phyloP scores from a whole-genome alignment of 2,113 vertebrate species.

The Hemibagrus wyckioides region DNA sequence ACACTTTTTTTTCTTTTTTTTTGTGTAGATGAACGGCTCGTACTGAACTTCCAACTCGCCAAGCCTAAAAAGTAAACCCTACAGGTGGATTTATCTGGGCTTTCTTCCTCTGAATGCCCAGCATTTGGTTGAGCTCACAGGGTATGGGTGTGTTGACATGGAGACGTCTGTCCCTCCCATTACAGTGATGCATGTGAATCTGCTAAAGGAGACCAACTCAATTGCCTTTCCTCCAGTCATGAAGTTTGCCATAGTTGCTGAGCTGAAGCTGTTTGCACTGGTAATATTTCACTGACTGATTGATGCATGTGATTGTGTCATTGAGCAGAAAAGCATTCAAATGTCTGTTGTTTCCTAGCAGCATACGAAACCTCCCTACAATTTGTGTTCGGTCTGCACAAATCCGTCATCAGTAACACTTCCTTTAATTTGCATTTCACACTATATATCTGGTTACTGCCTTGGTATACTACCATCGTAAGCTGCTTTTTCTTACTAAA shows the following conservation, averaged over 20 bases:
- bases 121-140: background rate
- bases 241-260: background rate
- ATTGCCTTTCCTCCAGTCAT: background rate
- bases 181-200: background rate
- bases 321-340: background rate
- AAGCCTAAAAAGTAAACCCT: constrained; percentile 62
- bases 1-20: background rate
- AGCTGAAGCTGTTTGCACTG: constrained; percentile 5
- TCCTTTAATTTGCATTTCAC: constrained; percentile 6
- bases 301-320: background rate
- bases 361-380: background rate
- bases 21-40: constrained; percentile 67
- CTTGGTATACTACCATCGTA: background rate
- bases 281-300: constrained; percentile 9
- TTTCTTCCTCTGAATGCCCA: background rate
- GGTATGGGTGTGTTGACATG: background rate
- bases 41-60: constrained; percentile 61
- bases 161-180: background rate
- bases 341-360: background rate
- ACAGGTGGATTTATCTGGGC: background rate
- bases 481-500: constrained; percentile 19
- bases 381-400: background rate
- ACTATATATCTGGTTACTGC: background rate
- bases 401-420: background rate
- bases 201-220: background rate